Base-by-base conservation (phyloP, 1,140 invertebrate species). In the Eriocheir sinensis region DNA sequence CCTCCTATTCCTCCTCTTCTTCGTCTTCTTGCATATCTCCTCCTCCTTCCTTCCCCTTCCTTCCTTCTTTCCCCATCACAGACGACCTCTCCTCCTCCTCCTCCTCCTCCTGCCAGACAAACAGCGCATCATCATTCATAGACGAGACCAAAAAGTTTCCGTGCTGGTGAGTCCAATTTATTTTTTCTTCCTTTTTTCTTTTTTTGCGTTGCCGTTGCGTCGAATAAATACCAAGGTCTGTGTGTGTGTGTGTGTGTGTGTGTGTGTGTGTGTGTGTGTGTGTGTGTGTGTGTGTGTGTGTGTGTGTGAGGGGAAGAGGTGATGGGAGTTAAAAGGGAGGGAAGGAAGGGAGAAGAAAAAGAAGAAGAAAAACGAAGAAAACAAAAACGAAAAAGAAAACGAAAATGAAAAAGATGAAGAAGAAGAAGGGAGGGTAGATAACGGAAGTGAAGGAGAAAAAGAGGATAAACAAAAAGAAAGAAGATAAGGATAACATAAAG, bases 241-340 rank as follows among this genome's bases (percentile, higher is more conserved):
- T 88, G 40, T 88, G 85, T 88, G 85, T 88, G 85, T 88, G 85
- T 88, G 85, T 88, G 85, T 88, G 85, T 88, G 85, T 88, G 85
- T 88, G 85, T 88, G 85, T 88, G 85, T 88, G 85, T 88, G 85
- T 88, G 85, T 88, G 38, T 41, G 85, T 88, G 85, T 41, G 38
- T 38, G 85, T 88, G 85, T 41, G 38, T 88, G 38, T 88, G 85
- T 88, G 85, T 88, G 85, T 88, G 38, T 41, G 38, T 88, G 38
- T 88, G 85, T 27, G 38, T 88, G 41, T 38, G 34, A 30, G 38
- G 34, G 21, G 27, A 32, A 85, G 3, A 36, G 81, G 44, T 48
- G 44, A 48, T 60, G 60, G 27, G 60, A n/a, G 60, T 72, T 27
- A 21, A 89, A 0, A 3, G 15, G 8, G 4, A 41, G 21, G 3